A percentile compares a stretch with the other conserved stretches of the same genome.
These are phyloP conservation scores for Ciconia maguari DNA, from an alignment of 2,113 vertebrate species.

Conservation along the genomic window DNA sequence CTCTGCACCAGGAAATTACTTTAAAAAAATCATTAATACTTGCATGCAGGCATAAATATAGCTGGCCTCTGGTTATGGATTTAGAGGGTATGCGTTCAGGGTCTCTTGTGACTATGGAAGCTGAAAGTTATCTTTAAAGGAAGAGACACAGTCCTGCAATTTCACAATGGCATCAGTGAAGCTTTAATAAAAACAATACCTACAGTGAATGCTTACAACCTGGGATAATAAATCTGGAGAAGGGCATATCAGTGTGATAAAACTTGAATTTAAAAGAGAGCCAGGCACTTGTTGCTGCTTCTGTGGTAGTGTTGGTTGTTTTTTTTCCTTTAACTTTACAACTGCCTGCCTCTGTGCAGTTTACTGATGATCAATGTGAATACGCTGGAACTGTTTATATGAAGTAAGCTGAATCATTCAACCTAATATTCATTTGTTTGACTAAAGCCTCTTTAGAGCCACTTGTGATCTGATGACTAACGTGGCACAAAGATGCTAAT, in stretches of 20 bases:
- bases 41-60: background rate
- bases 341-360: background rate
- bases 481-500: conserved; percentile 47
- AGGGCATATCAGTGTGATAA: background rate
- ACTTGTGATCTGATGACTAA: conserved; percentile 62
- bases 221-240: background rate
- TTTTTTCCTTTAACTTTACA: background rate
- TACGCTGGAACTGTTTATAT: conserved; percentile 27
- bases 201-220: background rate
- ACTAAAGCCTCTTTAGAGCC: conserved; percentile 60
- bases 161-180: background rate
- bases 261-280: background rate
- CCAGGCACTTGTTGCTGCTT: background rate
- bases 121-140: background rate
- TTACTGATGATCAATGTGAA: conserved; percentile 15
- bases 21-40: background rate
- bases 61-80: background rate
- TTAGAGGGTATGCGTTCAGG: background rate
- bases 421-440: conserved; percentile 54
- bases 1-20: background rate
- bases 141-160: background rate
- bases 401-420: conserved; percentile 46
- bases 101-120: background rate
- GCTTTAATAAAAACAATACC: background rate
- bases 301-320: background rate